Evolutionary conservation across 2,113 vertebrate species (phyloP), one percentile per base, ranked within the genome.

Genomic region (Corvus hawaiiensis): DNA sequence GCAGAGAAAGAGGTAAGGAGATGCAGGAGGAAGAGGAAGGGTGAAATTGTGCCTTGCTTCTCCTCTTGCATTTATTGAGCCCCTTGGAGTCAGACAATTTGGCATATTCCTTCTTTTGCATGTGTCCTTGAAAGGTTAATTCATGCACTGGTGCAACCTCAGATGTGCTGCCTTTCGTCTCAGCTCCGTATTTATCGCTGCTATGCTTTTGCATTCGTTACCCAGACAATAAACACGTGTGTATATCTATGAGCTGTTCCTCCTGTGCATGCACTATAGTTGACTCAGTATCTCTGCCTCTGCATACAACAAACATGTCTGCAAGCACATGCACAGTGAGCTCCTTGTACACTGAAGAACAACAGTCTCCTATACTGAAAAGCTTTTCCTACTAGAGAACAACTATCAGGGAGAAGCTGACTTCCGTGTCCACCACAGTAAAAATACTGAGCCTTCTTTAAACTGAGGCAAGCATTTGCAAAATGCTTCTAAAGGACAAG

Each of bases 161-260:
- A 64, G 32, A 55, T 1, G 5, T 67, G 13, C 41, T 80, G 8
- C 16, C 7, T 78, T 61, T 83, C 12, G 64, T 33, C 18, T 83
- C 68, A 86, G 30, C 30, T 69, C 12, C 11, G 14, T 69, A 1
- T 54, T 78, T 59, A 37, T 59, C 11, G 20, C 51, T 74, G 26
- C 41, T 46, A 7, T 17, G 19, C 9, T 63, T 73, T 27, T 27
- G 21, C 21, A 16, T 0, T 69, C 5, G 7, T 13, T 33, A 28
- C 8, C 37, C 18, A 90, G 37, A 69, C 10, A 52, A 61, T 56
- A 90, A 85, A 75, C 3, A 23, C 0, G 0, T 14, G 13, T 7
- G 0, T 28, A 23, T 5, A 9, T 24, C 16, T 27, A 23, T 72
- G 17, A 52, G 20, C 41, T 52, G 19, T 5, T 67, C 30, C 39